Conservation (phyloP, 2,113 vertebrate species). For the Mesembrinibis cayennensis region DNA sequence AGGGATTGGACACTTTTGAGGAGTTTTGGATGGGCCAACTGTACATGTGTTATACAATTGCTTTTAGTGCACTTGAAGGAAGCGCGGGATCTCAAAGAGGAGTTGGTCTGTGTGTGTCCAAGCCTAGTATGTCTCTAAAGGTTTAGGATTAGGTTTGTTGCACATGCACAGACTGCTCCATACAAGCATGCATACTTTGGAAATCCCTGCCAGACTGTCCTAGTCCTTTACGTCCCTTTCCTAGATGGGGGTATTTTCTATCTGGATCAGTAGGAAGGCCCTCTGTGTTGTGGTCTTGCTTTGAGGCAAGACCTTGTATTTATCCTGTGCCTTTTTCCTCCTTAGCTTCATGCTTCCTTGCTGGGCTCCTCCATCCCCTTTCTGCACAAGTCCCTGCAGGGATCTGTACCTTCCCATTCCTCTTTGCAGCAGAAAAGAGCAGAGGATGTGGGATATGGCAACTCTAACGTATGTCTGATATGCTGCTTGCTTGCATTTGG, state of each 20-base stretch:
- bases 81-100: background rate
- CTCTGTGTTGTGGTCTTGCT: background rate
- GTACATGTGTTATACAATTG: background rate
- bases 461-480: accelerated
- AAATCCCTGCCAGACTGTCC: background rate
- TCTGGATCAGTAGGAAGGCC: background rate
- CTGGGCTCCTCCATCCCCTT: background rate
- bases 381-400: background rate
- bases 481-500: background rate
- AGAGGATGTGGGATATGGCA: background rate
- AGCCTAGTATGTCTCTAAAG: background rate
- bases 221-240: background rate
- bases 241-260: background rate
- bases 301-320: background rate
- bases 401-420: background rate
- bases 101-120: background rate
- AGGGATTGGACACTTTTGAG: background rate
- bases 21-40: background rate
- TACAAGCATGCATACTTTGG: background rate
- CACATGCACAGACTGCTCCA: background rate
- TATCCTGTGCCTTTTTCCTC: background rate
- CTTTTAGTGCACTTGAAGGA: background rate
- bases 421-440: background rate
- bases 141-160: background rate
- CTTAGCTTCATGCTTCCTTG: background rate